Base-by-base conservation (phyloP, 2,797 vertebrate genomes). In the Gastrophryne carolinensis region DNA sequence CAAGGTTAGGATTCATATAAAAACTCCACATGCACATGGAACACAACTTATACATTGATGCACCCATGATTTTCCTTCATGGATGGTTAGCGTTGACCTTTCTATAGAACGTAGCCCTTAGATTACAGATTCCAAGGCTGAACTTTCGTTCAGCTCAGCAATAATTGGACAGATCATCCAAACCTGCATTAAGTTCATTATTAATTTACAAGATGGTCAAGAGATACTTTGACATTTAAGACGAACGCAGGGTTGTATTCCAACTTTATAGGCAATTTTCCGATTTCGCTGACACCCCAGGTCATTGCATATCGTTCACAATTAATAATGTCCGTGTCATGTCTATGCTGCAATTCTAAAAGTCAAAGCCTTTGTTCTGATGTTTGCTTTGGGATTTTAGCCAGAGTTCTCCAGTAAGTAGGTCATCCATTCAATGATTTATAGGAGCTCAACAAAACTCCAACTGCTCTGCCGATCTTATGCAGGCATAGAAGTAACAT, bases 401-500 rank as follows among this genome's bases (percentile, higher is more conserved):
- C 68, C 75, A 72, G 66, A 54, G 58, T 19, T 77, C 52, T n/a
- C 32, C 24, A 0, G 27, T 60, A 78, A 72, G 61, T 78, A 78
- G 75, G 75, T 78, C 75, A 72, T 24, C 29, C 68, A 65, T 58
- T 78, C 19, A 77, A 78, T 72, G 75, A 78, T 78, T 72, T 78
- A 78, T 66, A 32, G 35, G 17, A 21, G 56, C 57, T 60, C 50
- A 44, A 72, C 35, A 47, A 66, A 30, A 49, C 39, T 27, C 26
- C 23, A 54, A 32, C 39, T 19, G 24, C 35, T 64, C 49, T 32
- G 11, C 27, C n/a, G n/a, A n/a, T 30, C 54, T 70, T 39, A 35
- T 23, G 47, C 23, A 19, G 27, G 50, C 67, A 77, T 71, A 29
- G 5, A 57, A 35, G 24, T 47, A 23, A 29, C 49, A 71, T 49